Conservation (phyloP, 2,113 vertebrate genomes). For the Rostratula benghalensis region DNA sequence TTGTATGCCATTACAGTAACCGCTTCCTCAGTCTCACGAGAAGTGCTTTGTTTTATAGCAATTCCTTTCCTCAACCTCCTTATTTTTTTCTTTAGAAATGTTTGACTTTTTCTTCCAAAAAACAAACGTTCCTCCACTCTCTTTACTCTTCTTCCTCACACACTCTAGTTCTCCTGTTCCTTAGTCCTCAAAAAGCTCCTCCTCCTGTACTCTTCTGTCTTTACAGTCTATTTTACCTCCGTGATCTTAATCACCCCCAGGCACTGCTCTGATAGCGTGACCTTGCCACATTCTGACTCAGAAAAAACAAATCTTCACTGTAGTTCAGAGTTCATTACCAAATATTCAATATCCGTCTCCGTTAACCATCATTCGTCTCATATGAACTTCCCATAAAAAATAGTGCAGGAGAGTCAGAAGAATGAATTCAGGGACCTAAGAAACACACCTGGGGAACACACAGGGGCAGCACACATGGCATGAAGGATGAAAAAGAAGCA, state of each 20-base stretch:
- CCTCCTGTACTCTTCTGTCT: background rate
- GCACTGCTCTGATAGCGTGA: background rate
- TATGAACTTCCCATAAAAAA: background rate
- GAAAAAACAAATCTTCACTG: background rate
- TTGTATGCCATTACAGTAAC: background rate
- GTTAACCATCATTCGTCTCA: background rate
- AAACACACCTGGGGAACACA: background rate
- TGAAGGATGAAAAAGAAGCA: background rate
- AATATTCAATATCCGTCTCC: background rate
- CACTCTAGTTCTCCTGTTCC: background rate
- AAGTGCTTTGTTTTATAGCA: background rate
- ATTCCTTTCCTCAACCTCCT: background rate
- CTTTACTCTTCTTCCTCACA: background rate
- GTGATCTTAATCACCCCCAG: background rate
- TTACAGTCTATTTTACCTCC: background rate
- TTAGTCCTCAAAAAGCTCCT: background rate
- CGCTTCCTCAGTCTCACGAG: background rate
- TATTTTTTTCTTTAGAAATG: background rate
- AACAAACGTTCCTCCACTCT: background rate
- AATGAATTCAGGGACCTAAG: background rate
- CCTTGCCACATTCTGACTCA: background rate
- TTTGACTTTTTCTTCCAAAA: background rate
- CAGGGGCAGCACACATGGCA: fast-evolving
- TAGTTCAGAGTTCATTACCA: background rate
- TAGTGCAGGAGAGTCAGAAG: background rate